Evolutionary conservation across 2,113 vertebrate genomes (phyloP).

Genomic region (Emydura subglobosa): DNA sequence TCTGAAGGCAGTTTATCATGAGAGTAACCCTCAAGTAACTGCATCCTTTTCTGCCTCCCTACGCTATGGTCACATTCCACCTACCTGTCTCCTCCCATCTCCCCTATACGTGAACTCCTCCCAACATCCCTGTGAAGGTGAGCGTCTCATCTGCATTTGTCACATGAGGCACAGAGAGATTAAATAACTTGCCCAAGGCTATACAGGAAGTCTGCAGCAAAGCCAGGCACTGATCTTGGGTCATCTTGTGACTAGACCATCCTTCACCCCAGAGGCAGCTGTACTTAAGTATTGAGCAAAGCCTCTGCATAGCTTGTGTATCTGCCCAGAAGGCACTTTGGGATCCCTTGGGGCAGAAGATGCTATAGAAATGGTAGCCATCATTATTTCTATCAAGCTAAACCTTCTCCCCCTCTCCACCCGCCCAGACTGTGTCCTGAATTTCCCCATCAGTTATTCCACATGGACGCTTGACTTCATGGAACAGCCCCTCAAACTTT

Average conservation of each 20-base stretch:
- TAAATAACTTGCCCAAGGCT: background rate
- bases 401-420: background rate
- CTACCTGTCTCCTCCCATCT: background rate
- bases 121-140: background rate
- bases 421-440: background rate
- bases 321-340: background rate
- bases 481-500: background rate
- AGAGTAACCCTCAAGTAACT: background rate
- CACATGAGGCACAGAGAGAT: background rate
- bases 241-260: background rate
- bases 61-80: background rate
- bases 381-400: background rate
- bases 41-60: background rate
- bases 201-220: background rate
- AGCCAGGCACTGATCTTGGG: background rate
- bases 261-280: background rate
- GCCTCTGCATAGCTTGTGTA: background rate
- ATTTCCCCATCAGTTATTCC: rapidly evolving
- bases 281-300: background rate
- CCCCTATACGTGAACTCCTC: background rate
- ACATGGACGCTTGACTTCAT: rapidly evolving
- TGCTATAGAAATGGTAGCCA: background rate
- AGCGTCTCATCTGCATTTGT: background rate
- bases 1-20: background rate
- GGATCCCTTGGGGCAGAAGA: background rate